A percentile compares a stretch with the other conserved stretches of the same genome.
These are phyloP conservation scores for Apis cerana DNA, from an alignment of 1,140 invertebrate genomes.

Conservation along the genomic window DNA sequence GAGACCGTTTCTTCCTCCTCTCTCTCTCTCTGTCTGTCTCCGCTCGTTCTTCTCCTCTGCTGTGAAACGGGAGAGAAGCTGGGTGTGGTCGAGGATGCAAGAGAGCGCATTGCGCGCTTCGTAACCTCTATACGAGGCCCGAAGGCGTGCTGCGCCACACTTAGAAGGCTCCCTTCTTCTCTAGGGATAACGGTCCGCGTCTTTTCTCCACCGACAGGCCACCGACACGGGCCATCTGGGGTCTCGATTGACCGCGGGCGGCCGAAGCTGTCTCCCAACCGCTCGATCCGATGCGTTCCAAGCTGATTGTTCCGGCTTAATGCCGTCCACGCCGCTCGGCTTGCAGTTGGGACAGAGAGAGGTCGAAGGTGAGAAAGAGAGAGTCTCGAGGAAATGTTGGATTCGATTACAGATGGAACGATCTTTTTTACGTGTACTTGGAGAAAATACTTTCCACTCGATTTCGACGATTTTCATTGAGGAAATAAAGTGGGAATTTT, in stretches of 20 bases:
- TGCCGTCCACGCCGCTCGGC: background rate
- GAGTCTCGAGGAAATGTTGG: too few species aligned
- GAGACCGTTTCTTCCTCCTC: conserved; percentile 32
- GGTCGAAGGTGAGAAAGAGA: too few species aligned
- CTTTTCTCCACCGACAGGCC: conserved; percentile 29
- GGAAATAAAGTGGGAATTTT: too few species aligned
- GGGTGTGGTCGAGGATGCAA: conserved; percentile 58
- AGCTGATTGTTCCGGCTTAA: conserved; percentile 5
- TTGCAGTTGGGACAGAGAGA: background rate
- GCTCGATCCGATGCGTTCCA: conserved; percentile 8
- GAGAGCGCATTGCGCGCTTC: conserved; percentile 41
- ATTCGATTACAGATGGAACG: too few species aligned
- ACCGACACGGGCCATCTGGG: conserved; percentile 31
- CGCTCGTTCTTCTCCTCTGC: background rate
- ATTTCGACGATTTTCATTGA: too few species aligned
- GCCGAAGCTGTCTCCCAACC: conserved; percentile 23
- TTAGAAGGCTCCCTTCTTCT: conserved; percentile 48
- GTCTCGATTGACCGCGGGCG: conserved; percentile 48
- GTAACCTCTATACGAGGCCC: conserved; percentile 58
- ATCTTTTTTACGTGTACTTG: too few species aligned
- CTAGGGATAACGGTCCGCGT: conserved; percentile 54
- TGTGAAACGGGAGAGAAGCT: conserved; percentile 38
- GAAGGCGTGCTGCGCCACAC: conserved; percentile 40
- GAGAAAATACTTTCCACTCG: too few species aligned
- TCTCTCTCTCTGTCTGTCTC: background rate